Percentiles rank a stretch among this genome's conserved stretches.
phyloP scores from a whole-genome alignment of 1,140 invertebrate genomes.

The Neoseiulus cucumeris region DNA sequence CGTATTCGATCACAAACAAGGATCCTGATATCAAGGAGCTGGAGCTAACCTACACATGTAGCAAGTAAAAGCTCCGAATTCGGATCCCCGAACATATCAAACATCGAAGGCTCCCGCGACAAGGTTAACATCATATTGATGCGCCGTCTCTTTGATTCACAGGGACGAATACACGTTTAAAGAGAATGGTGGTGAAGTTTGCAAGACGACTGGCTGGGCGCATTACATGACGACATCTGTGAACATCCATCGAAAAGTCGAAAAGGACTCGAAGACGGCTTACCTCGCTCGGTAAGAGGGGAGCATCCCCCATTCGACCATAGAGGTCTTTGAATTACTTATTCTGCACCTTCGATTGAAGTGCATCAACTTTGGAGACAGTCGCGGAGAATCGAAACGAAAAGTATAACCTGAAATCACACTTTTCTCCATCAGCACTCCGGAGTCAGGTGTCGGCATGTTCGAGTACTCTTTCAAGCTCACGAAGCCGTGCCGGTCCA shows the following conservation, averaged over 20 bases:
- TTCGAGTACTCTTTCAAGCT: neutral
- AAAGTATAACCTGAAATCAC: too few species aligned
- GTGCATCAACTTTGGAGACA: conserved; percentile 25
- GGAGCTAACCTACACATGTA: neutral
- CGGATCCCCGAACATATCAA: too few species aligned
- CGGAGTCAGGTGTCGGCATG: neutral
- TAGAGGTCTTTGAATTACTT: too few species aligned
- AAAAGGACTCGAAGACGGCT: conserved; percentile 74
- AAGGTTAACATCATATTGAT: neutral
- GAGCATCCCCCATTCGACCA: too few species aligned
- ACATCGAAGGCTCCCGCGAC: too few species aligned
- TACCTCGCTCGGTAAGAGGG: conserved; percentile 51
- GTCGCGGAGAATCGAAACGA: too few species aligned
- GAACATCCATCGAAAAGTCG: conserved; percentile 58
- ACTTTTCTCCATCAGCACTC: neutral
- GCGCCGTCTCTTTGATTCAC: neutral
- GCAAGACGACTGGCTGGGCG: conserved; percentile 38
- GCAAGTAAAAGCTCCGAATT: neutral
- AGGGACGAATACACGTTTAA: conserved; percentile 18
- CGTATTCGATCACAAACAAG: neutral
- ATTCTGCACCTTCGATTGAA: too few species aligned
- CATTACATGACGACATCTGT: conserved; percentile 33
- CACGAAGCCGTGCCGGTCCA: neutral
- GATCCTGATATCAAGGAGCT: neutral
- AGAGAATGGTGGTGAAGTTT: conserved; percentile 15